phyloP scores from a whole-genome alignment of 1,140 invertebrate species.

The Diuraphis noxia region DNA sequence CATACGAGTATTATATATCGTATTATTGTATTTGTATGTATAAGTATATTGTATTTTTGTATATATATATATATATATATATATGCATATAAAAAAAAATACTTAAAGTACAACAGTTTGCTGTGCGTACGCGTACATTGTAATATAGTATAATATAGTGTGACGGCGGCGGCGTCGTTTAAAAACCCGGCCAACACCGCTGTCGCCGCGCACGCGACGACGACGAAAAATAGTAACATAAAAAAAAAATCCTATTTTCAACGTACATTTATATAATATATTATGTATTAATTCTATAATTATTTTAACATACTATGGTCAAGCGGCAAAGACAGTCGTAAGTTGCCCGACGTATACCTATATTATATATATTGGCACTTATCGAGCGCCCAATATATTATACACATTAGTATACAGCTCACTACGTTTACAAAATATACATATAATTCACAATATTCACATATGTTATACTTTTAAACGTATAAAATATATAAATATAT shows the following conservation, averaged over 20 bases:
- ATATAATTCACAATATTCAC: neutral
- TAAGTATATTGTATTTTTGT: neutral
- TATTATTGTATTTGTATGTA: neutral
- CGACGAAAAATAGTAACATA: neutral
- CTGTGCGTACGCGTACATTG: conserved; percentile 12
- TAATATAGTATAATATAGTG: neutral
- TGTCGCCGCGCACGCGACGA: neutral
- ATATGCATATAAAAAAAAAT: neutral
- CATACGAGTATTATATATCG: neutral
- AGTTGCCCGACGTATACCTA: neutral
- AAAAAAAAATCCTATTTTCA: conserved; percentile 5
- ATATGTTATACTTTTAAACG: neutral
- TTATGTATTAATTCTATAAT: neutral
- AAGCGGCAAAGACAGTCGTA: neutral
- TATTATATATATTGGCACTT: neutral
- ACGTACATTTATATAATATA: neutral
- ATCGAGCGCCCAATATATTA: neutral
- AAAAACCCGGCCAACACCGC: neutral
- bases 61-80: neutral
- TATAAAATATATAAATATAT: conserved; percentile 16
- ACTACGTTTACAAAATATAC: neutral
- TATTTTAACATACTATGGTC: neutral
- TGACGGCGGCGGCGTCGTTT: neutral
- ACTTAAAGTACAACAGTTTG: conserved; percentile 29
- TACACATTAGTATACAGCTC: neutral